Conservation (phyloP, 2,888 invertebrate species). For the Apotomis turbidana region DNA sequence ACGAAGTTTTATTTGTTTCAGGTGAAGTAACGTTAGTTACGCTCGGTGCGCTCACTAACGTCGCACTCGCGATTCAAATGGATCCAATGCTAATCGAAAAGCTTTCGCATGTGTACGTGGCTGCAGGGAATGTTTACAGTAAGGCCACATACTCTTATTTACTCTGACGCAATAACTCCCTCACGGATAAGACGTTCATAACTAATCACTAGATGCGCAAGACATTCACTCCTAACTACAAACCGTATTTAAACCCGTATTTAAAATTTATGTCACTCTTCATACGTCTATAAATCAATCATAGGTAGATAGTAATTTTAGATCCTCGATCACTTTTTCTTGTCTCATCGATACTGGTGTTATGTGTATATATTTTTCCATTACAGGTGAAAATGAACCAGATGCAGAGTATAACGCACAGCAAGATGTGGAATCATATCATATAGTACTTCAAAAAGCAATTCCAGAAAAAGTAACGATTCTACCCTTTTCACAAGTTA, state of each 20-base stretch:
- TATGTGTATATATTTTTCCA: background rate
- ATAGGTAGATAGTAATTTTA: no score
- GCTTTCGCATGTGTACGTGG: slow-evolving; percentile 30
- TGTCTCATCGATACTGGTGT: background rate
- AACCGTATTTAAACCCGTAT: no score
- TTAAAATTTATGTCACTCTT: no score
- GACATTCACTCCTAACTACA: no score
- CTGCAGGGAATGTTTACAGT: slow-evolving; percentile 34
- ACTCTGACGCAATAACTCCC: no score
- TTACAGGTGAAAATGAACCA: slow-evolving; percentile 9
- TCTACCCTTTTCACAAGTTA: slow-evolving; percentile 41
- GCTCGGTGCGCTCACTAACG: slow-evolving; percentile 29
- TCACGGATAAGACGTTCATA: no score
- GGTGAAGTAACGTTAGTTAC: slow-evolving; percentile 24
- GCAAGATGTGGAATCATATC: slow-evolving; percentile 43
- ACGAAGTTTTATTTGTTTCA: background rate
- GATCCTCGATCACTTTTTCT: no score
- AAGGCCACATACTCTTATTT: background rate
- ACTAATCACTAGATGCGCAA: no score
- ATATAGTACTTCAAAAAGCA: slow-evolving; percentile 27
- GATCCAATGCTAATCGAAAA: slow-evolving; percentile 14
- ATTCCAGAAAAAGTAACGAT: slow-evolving; percentile 40
- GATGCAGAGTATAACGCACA: slow-evolving; percentile 41
- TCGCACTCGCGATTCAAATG: slow-evolving; percentile 22
- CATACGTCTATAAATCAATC: no score